phyloP scores from a whole-genome alignment of 2,113 vertebrate genomes.

The Tiliqua scincoides region DNA sequence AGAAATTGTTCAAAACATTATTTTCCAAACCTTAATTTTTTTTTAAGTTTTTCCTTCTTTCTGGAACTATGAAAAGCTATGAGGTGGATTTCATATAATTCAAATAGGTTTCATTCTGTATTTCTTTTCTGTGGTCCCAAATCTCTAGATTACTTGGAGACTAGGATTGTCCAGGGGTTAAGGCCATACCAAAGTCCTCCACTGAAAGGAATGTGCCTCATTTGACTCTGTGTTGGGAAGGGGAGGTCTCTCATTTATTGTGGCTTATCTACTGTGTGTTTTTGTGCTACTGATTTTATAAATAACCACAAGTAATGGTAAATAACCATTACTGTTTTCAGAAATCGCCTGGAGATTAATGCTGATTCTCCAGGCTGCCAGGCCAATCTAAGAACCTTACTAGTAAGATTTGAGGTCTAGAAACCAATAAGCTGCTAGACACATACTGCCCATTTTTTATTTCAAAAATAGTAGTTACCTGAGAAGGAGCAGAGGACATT shows the following conservation, averaged over 20 bases:
- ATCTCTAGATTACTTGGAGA: not conserved
- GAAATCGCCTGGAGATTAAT: too few relatives aligned
- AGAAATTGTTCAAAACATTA: constrained; percentile 41
- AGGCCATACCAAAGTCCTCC: not conserved
- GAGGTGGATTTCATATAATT: constrained; percentile 1
- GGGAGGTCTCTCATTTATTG: not conserved
- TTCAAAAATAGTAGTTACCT: not conserved
- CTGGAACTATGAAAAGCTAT: not conserved
- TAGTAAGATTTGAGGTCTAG: not conserved
- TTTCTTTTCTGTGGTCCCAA: not conserved
- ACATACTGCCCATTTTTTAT: not conserved
- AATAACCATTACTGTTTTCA: too few relatives aligned
- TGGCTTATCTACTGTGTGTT: not conserved
- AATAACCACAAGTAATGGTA: too few relatives aligned
- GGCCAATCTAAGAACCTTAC: not conserved
- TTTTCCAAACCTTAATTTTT: constrained; percentile 51
- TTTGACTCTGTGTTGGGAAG: not conserved
- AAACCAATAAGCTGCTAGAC: not conserved
- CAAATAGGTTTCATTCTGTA: not conserved
- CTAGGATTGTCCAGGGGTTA: not conserved
- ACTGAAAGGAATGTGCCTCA: not conserved
- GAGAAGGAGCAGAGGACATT: not conserved
- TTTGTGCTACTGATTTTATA: not conserved
- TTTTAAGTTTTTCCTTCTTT: constrained; percentile 4
- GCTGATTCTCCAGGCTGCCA: too few relatives aligned